Percentiles rank a stretch among this genome's conserved stretches.
Conservation (phyloP, 2,888 invertebrate genomes). For the Limulus polyphemus region DNA sequence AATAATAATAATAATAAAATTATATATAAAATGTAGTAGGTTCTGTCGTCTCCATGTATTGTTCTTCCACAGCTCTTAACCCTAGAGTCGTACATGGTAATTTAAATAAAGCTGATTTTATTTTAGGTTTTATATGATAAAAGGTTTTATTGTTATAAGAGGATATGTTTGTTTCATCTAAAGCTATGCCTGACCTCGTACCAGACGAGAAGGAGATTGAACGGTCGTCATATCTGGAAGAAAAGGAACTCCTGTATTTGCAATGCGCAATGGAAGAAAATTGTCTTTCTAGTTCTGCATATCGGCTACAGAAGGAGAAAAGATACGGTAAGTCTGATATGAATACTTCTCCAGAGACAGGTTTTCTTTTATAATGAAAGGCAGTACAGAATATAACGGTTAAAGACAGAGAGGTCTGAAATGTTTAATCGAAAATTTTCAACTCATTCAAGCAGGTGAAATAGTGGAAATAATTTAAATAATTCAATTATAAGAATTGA, state of each 20-base stretch:
- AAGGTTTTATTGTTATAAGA: slow-evolving; percentile 5
- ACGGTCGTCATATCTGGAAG: slow-evolving; percentile 70
- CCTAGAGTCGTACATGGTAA: too few species aligned
- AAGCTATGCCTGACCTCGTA: slow-evolving; percentile 63
- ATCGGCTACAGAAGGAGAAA: slow-evolving; percentile 38
- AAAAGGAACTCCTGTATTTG: slow-evolving; percentile 66
- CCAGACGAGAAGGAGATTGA: slow-evolving; percentile 66
- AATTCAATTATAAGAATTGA: too few species aligned
- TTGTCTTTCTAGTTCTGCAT: slow-evolving; percentile 73
- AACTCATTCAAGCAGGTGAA: too few species aligned
- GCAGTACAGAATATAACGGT: too few species aligned
- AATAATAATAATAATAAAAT: too few species aligned
- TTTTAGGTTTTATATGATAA: background rate
- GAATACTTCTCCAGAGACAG: background rate
- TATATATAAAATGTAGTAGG: too few species aligned
- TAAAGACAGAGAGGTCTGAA: too few species aligned
- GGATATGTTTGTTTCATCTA: slow-evolving; percentile 4
- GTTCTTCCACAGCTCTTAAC: too few species aligned
- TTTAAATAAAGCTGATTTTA: background rate
- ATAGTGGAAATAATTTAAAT: too few species aligned
- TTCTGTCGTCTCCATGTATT: too few species aligned
- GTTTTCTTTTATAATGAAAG: too few species aligned
- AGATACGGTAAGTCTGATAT: slow-evolving; percentile 8
- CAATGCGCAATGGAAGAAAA: slow-evolving; percentile 96
- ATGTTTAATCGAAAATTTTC: too few species aligned